These are phyloP conservation scores for Phrynosoma blainvillii DNA, from an alignment of 2,113 vertebrate genomes.

Conservation along the genomic window DNA sequence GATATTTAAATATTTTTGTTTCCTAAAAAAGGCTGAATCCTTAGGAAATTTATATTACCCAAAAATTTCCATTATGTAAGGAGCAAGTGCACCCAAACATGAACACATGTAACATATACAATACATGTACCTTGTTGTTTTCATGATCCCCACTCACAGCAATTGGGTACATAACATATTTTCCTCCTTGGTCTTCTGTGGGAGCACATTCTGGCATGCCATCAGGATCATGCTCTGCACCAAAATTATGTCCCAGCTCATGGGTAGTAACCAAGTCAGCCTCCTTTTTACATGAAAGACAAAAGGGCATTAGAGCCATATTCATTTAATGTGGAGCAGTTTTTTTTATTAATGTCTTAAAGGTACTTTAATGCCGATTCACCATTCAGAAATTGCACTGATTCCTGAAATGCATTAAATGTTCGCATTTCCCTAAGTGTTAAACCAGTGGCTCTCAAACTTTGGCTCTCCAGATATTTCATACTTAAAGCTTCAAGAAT, in stretches of 20 bases:
- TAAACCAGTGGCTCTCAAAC: too few species aligned
- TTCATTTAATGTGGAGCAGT: neutral
- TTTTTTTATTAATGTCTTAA: too few species aligned
- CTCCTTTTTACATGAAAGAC: constrained; percentile 79
- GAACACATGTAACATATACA: neutral
- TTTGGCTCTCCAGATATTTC: too few species aligned
- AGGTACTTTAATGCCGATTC: neutral
- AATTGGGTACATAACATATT: constrained; percentile 97
- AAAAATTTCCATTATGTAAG: neutral
- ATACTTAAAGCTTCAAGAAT: too few species aligned
- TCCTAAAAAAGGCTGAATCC: too few species aligned
- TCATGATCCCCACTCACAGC: constrained; percentile 96
- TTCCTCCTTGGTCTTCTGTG: constrained; percentile 93
- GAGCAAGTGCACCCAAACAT: neutral
- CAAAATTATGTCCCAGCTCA: constrained; percentile 97
- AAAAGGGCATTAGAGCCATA: neutral
- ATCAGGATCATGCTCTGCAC: constrained; percentile 97
- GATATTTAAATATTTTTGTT: too few species aligned
- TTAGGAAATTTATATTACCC: too few species aligned
- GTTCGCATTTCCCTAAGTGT: too few species aligned
- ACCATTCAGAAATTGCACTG: neutral
- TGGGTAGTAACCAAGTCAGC: constrained; percentile 98
- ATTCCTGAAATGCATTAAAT: neutral
- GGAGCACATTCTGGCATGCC: constrained; percentile 88
- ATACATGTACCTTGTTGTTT: constrained; percentile 91